Evolutionary conservation across 2,888 invertebrate species (phyloP).

Genomic region (Lasioglossum leucozonium): DNA sequence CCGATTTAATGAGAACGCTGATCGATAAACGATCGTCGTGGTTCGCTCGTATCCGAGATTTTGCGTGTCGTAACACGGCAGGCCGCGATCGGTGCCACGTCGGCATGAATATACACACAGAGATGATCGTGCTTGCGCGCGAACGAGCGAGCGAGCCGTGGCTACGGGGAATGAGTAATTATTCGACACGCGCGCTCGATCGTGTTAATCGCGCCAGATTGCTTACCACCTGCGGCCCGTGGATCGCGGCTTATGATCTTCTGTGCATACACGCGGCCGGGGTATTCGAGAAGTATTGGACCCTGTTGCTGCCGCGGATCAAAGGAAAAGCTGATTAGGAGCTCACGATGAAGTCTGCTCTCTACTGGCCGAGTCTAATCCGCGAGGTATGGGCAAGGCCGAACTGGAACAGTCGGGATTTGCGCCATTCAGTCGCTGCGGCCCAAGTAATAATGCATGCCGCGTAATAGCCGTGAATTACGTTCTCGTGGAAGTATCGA

Average conservation of each 20-base stretch:
- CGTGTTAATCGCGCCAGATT: constrained; percentile 73
- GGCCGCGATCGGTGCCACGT: constrained; percentile 12
- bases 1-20: constrained; percentile 55
- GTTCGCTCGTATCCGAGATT: constrained; percentile 57
- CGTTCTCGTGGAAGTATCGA: constrained; percentile 33
- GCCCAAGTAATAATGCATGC: constrained; percentile 31
- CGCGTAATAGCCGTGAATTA: constrained; percentile 25
- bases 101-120: not conserved
- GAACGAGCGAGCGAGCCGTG: constrained; percentile 3
- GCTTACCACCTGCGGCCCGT: constrained; percentile 60
- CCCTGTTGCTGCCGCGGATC: constrained; percentile 35
- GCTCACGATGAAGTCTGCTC: constrained; percentile 42
- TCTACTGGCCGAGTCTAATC: constrained; percentile 33
- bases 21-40: constrained; percentile 69
- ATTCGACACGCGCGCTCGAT: constrained; percentile 76
- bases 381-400: constrained; percentile 8
- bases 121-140: not conserved
- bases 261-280: constrained; percentile 20
- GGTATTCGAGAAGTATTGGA: constrained; percentile 29
- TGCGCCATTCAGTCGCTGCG: constrained; percentile 14
- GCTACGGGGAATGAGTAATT: constrained; percentile 74
- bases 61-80: constrained; percentile 63
- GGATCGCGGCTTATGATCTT: constrained; percentile 59
- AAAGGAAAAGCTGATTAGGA: constrained; percentile 67
- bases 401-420: constrained; percentile 10